A percentile compares a stretch with the other conserved stretches of the same genome.
phyloP scores from a whole-genome alignment of 2,113 vertebrate genomes.

The Nicator chloris region DNA sequence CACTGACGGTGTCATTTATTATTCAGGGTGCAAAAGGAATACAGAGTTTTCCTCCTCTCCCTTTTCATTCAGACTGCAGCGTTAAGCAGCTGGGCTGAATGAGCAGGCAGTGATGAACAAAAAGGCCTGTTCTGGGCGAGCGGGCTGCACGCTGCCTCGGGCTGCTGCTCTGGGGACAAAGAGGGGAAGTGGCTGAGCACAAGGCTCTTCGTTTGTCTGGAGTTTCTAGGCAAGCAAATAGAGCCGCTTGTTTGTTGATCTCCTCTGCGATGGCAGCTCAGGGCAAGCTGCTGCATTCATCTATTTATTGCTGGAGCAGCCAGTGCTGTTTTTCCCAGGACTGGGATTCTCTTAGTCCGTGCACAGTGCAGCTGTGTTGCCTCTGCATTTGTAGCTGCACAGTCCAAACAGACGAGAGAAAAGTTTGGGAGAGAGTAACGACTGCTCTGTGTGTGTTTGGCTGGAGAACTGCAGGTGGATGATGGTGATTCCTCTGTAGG shows the following conservation, averaged over 20 bases:
- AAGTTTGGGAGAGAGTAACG: not conserved
- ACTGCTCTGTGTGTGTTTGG: not conserved
- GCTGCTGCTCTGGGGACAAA: not conserved
- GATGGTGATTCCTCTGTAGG: not conserved
- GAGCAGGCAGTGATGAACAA: not conserved
- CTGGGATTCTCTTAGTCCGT: fast-evolving
- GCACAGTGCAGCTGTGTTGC: not conserved
- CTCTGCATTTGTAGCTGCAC: not conserved
- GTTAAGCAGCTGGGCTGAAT: not conserved
- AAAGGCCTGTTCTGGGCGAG: not conserved
- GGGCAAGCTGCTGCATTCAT: not conserved
- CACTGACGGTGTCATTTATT: not conserved
- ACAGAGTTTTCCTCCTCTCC: not conserved
- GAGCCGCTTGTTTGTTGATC: not conserved
- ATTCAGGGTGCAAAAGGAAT: not conserved
- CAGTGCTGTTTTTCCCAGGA: not conserved
- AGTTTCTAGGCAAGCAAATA: not conserved
- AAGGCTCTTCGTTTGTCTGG: not conserved
- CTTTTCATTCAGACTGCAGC: not conserved
- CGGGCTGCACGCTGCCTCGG: not conserved
- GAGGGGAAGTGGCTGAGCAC: not conserved
- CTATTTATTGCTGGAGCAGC: not conserved
- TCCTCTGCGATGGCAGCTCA: not conserved
- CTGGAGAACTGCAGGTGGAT: not conserved
- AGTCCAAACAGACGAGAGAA: not conserved